Base-by-base conservation (phyloP, 2,888 invertebrate genomes). In the Mythimna pallens region DNA sequence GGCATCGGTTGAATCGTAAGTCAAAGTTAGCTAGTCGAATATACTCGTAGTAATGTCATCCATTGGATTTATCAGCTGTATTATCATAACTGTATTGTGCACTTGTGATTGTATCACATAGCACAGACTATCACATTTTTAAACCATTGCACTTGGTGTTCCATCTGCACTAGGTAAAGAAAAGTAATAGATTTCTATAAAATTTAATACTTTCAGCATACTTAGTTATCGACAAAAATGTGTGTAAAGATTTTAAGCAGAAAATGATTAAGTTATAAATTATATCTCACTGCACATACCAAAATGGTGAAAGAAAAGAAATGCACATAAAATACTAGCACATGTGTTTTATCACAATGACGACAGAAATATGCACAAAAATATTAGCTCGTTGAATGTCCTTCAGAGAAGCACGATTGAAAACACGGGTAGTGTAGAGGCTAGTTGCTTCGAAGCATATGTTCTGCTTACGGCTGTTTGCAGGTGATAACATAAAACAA, bases 401-500 rank as follows among this genome's bases (percentile, higher is more conserved):
- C 72, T 62, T 54, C n/a, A 81, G 58, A 70, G 22, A 54, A 67
- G 80, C 81, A 81, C 80, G 55, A 43, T n/a, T 52, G 58, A 57
- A 34, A 65, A n/a, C 81, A 66, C 73, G 84, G 85, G 87, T 89
- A 90, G 90, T 87, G 89, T 89, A 90, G 87, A 81, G 74, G 66
- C 82, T 92, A 92, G 92, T 89, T 85, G 94, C 94, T 94, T 94
- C 89, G 90, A 90, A 89, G 93, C 94, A 92, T 93, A 92, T 93
- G 92, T 86, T 94, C 89, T 92, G 94, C 95, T 95, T 94, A 90
- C 70, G 68, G 93, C 94, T 93, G 91, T 93, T 95, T 95, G 90
- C 95, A 96, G 95, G 95, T 95, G 95, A 96, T 96, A 95, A 96
- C 94, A 96, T 94, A 89, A 95, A 95, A 93, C 93, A 94, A 95